Conservation (phyloP, 2,797 vertebrate genomes). For the Hoplostethus atlanticus region DNA sequence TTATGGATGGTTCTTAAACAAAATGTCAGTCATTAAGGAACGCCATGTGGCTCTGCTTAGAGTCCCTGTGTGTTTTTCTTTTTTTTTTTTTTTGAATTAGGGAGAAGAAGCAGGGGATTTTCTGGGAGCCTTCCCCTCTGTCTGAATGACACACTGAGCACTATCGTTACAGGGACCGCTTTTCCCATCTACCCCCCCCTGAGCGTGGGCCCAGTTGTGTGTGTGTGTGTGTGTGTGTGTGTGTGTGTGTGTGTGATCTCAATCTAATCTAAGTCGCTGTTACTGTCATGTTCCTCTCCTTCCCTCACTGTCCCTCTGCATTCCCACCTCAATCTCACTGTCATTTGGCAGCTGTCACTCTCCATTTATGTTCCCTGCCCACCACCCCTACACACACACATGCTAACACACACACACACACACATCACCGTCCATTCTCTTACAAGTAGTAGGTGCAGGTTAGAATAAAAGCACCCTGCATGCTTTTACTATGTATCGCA, state of each 20-base stretch:
- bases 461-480: background rate
- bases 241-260: slow-evolving; percentile 21
- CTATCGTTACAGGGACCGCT: slow-evolving; percentile 25
- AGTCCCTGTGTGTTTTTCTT: slow-evolving; percentile 64
- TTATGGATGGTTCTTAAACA: slow-evolving; percentile 82
- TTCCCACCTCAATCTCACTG: slow-evolving; percentile 88
- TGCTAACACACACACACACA: background rate
- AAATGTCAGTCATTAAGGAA: slow-evolving; percentile 84
- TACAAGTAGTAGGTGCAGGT: background rate
- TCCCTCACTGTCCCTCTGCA: slow-evolving; percentile 86
- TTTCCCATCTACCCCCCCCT: slow-evolving; percentile 52
- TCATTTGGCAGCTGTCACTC: slow-evolving; percentile 89
- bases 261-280: slow-evolving; percentile 91
- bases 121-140: slow-evolving; percentile 67
- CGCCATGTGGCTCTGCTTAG: slow-evolving; percentile 85
- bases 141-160: slow-evolving; percentile 63
- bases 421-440: background rate
- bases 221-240: slow-evolving; percentile 15
- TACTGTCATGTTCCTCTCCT: slow-evolving; percentile 92
- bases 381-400: slow-evolving; percentile 20
- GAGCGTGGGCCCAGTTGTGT: slow-evolving; percentile 16
- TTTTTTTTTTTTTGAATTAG: slow-evolving; percentile 67
- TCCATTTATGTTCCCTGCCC: slow-evolving; percentile 85
- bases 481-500: background rate
- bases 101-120: slow-evolving; percentile 72